Conservation (phyloP, 2,888 invertebrate species). For the Eupithecia subumbrata region DNA sequence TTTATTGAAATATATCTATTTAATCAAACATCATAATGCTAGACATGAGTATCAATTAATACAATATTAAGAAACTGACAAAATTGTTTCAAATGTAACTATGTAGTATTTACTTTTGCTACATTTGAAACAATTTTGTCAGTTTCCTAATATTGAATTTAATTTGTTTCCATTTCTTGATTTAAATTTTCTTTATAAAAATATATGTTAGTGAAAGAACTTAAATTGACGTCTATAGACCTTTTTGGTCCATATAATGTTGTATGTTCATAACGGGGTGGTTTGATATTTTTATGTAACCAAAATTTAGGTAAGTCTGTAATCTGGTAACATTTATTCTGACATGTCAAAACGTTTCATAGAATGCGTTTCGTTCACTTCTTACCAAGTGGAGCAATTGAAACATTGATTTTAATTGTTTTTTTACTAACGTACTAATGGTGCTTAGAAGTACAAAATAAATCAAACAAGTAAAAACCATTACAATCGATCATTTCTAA, state of each 20-base stretch:
- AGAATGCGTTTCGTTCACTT: conserved; percentile 1
- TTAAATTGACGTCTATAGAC: too few relatives aligned
- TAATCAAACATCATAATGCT: too few relatives aligned
- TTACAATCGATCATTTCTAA: not conserved
- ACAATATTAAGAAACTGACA: too few relatives aligned
- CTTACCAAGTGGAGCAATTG: not conserved
- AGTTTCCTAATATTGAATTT: too few relatives aligned
- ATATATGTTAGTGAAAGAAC: too few relatives aligned
- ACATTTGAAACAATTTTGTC: too few relatives aligned
- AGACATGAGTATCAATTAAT: too few relatives aligned
- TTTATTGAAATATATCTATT: not conserved
- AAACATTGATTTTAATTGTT: not conserved
- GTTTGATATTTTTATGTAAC: not conserved
- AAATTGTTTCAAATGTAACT: too few relatives aligned
- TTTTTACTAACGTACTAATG: not conserved
- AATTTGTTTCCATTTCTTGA: too few relatives aligned
- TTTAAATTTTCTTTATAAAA: too few relatives aligned
- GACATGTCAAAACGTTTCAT: conserved; percentile 13
- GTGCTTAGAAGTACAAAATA: not conserved
- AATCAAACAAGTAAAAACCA: not conserved
- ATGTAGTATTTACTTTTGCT: too few relatives aligned
- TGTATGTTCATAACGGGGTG: not conserved
- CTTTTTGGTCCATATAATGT: not conserved
- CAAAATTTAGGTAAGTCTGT: not conserved
- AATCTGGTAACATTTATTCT: not conserved